Base-by-base conservation (phyloP, 2,113 vertebrate species). In the Micromys minutus region DNA sequence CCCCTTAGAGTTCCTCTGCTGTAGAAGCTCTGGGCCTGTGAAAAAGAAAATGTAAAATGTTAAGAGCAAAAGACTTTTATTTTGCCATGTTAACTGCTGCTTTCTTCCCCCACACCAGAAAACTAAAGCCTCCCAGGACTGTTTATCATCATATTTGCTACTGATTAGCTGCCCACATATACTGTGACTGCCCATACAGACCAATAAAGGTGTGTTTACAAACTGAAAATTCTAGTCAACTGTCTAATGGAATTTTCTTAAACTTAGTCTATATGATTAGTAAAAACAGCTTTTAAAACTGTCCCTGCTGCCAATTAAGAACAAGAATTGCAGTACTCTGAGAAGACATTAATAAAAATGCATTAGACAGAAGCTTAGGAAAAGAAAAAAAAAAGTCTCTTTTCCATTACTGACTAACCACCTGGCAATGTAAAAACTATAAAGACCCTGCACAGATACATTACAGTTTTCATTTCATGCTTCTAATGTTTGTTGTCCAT, bases 11-110 rank as follows among this genome's bases (percentile, higher is more conserved):
- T 99, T 98, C 26, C 96, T 98, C 91, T 99, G 98, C 95, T 98
- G 98, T 67, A 99, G 98, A 95, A 99, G 98, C 84, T 96, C 81
- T 29, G 99, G 98, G 94, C 99, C 99, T 99, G 98, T 80, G 88
- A 92, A 94, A 98, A 91, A 92, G 72, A 97, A 97, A 97, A 91
- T 22, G 75, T 31, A 98, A 97, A 85, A 92, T 76, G 96, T 97
- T 97, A 98, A 94, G 13, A 34, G n/a, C 31, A 96, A 79, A 59
- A 87, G 31, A 74, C 59, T 90, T 96, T 95, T 21, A 3, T 89
- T 93, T 84, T 92, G 74, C 67, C 59, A 98, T 96, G 29, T 45
- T 39, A 98, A 96, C 77, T 98, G 93, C 95, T 97, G 88, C 94
- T 96, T 97, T 97, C 11, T 95, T 22, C 34, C 34, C 80, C 45